A percentile compares a stretch with the other conserved stretches of the same genome.
Evolutionary conservation across 1,140 invertebrate genomes (phyloP).

Genomic region (Aphidius ervi): DNA sequence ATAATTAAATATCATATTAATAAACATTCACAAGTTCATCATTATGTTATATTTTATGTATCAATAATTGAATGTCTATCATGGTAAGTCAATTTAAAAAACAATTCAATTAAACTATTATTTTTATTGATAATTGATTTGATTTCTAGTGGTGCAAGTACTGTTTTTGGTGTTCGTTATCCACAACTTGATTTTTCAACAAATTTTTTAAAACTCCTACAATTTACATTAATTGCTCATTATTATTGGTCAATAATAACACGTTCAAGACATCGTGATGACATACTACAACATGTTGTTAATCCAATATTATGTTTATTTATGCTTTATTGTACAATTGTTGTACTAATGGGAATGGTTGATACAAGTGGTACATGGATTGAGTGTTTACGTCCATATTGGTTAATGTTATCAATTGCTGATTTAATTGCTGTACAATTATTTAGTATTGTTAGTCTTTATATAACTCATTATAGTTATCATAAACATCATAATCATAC

Average conservation of each 20-base stretch:
- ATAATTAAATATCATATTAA: constrained; percentile 51
- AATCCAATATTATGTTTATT: constrained; percentile 45
- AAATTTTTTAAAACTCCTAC: constrained; percentile 53
- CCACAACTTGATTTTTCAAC: constrained; percentile 54
- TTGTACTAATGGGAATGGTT: constrained; percentile 53
- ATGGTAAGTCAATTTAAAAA: constrained; percentile 41
- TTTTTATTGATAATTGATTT: constrained; percentile 1
- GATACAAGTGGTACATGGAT: constrained; percentile 49
- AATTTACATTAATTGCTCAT: constrained; percentile 55
- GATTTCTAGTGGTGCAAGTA: constrained; percentile 49
- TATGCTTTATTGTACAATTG: constrained; percentile 51
- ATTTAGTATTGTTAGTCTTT: constrained; percentile 53
- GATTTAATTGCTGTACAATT: constrained; percentile 56
- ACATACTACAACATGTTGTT: constrained; percentile 47
- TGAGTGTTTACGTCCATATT: constrained; percentile 58
- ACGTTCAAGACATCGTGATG: constrained; percentile 50
- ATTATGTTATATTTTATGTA: constrained; percentile 55
- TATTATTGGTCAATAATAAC: constrained; percentile 55
- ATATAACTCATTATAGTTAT: constrained; percentile 53
- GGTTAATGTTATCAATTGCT: constrained; percentile 54
- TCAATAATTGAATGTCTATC: constrained; percentile 51
- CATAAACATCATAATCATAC: constrained; percentile 49
- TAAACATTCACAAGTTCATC: constrained; percentile 53
- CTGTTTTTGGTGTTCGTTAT: constrained; percentile 47
- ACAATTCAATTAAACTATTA: background rate